Base-by-base conservation (phyloP, 2,797 vertebrate genomes). In the Botia kubotai region DNA sequence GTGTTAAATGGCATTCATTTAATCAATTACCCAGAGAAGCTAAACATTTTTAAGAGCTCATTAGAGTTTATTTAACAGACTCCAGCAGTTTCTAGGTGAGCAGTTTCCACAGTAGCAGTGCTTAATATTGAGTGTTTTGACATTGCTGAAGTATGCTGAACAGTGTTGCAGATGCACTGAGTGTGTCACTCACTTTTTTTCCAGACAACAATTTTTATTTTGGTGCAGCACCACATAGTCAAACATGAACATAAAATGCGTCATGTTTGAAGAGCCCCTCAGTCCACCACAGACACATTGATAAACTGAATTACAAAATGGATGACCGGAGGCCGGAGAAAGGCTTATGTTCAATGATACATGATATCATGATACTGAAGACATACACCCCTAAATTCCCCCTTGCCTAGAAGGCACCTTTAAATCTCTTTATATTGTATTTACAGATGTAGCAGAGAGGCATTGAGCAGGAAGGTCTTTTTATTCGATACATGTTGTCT, bases 371-470 rank as follows among this genome's bases (percentile, higher is more conserved):
- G 55, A 58, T 57, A 6, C 2, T 57, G 6, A 57, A 57, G 53
- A 57, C 50, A 52, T 52, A 52, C 53, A 57, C 60, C 26, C 60
- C 17, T 19, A 57, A 57, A 19, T 57, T 57, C n/a, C 21, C 55
- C n/a, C 21, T n/a, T 21, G 2, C 23, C 55, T 21, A 7, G n/a
- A 57, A 57, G 55, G 8, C 26, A 14, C 14, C 55, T 57, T 46
- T 70, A 62, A 58, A 78, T 72, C 8, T 72, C 46, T 43, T 77
- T 21, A 52, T 39, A 36, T 19, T 21, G 1, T 62, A 50, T 62
- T 33, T 62, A 58, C 16, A 77, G 75, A 78, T 19, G 67, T 57
- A 70, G 46, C 12, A 21, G 6, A 46, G 46, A 36, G 26, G 33
- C 55, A 71, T 39, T 0, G 23, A 48, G 39, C 55, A 48, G 8